A percentile compares a stretch with the other conserved stretches of the same genome.
Conservation (phyloP, 2,113 vertebrate genomes). For the Glaucomys volans region DNA sequence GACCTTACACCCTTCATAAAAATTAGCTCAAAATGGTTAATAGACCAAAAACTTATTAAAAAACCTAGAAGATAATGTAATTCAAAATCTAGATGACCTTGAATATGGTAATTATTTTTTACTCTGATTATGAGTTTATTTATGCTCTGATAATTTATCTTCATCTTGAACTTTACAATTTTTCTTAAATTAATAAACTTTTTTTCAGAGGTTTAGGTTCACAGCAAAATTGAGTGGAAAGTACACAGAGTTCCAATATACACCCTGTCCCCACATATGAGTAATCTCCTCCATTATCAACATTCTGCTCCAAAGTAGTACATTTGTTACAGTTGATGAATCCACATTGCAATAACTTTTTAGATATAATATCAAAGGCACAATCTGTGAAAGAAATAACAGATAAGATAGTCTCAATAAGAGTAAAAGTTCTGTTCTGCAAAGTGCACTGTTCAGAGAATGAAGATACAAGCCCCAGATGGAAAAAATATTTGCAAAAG, state of each 20-base stretch:
- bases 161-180: not conserved
- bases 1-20: not conserved
- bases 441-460: not conserved
- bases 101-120: not conserved
- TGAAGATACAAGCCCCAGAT: not conserved
- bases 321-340: not conserved
- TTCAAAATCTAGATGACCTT: not conserved
- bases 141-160: not conserved
- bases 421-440: not conserved
- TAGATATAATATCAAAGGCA: not conserved
- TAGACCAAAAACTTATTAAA: not conserved
- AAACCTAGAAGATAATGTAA: not conserved
- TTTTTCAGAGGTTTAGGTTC: constrained; percentile 3
- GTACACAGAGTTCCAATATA: not conserved
- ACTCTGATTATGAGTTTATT: not conserved
- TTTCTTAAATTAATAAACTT: not conserved
- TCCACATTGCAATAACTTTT: not conserved
- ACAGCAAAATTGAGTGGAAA: not conserved
- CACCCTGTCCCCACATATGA: not conserved
- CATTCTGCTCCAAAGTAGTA: not conserved
- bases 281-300: not conserved
- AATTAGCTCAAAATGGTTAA: not conserved
- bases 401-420: not conserved
- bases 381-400: constrained; percentile 11
- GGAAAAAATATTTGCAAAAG: constrained; percentile 26